Evolutionary conservation across 2,888 invertebrate species (phyloP).

Genomic region (Didymodactylos carnosus): DNA sequence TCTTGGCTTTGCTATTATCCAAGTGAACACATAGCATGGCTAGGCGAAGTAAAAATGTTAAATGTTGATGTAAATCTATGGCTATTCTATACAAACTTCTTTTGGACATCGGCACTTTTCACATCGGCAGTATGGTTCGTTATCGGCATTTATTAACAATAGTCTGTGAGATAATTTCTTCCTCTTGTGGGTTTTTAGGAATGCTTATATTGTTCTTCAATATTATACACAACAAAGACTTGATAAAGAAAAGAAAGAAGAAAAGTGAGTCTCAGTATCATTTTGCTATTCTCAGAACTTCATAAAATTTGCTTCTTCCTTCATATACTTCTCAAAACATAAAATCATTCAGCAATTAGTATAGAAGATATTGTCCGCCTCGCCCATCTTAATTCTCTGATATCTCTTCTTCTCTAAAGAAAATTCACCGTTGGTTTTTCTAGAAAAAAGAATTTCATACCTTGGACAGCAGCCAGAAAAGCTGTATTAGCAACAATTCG

Average conservation of each 20-base stretch:
- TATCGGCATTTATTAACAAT: neutral
- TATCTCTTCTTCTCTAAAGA: no score
- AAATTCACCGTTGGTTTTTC: no score
- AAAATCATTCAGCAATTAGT: no score
- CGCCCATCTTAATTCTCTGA: no score
- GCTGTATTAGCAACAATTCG: neutral
- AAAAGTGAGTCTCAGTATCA: no score
- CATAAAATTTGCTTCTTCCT: no score
- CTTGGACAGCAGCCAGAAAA: neutral
- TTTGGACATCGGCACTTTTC: slow-evolving; percentile 8
- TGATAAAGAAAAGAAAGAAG: neutral
- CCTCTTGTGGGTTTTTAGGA: neutral
- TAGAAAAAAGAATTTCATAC: neutral
- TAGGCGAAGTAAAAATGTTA: slow-evolving; percentile 9
- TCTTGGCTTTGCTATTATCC: slow-evolving; percentile 13
- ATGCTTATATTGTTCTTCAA: neutral
- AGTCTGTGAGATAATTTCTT: neutral
- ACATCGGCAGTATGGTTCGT: slow-evolving; percentile 3
- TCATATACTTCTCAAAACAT: no score
- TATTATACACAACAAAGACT: neutral
- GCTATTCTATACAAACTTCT: slow-evolving; percentile 7
- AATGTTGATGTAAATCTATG: slow-evolving; percentile 4
- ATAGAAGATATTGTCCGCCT: no score
- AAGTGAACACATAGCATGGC: slow-evolving; percentile 7
- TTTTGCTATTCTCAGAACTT: no score